Evolutionary conservation across 1,140 invertebrate species (phyloP).

Genomic region (Pentalonia nigronervosa): DNA sequence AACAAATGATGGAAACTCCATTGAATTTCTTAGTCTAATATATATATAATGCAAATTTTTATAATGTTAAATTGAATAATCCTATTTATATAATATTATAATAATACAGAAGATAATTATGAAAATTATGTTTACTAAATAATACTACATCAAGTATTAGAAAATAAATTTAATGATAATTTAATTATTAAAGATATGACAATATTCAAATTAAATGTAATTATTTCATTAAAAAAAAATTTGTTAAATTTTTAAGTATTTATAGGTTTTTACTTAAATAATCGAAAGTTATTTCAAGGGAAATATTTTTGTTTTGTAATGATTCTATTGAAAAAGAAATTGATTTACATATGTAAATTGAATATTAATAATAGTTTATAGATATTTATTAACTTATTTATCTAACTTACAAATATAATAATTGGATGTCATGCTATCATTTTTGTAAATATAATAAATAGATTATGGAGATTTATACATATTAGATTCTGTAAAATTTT

Average conservation of each 20-base stretch:
- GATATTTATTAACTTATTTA: not conserved
- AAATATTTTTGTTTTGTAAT: not conserved
- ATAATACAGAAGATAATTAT: not conserved
- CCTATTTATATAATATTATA: constrained; percentile 11
- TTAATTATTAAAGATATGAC: not conserved
- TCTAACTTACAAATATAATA: not conserved
- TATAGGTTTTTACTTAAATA: not conserved
- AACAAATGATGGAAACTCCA: not conserved
- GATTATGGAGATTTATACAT: not conserved
- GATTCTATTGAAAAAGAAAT: not conserved
- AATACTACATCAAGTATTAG: not conserved
- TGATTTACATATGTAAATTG: not conserved
- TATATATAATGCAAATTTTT: not conserved
- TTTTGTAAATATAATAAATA: not conserved
- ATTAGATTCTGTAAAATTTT: not conserved
- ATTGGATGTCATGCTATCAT: not conserved
- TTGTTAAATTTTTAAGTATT: not conserved
- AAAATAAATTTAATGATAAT: not conserved
- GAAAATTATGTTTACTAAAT: not conserved
- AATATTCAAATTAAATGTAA: not conserved
- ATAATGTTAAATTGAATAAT: not conserved
- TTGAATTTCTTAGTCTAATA: not conserved
- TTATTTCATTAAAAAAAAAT: not conserved
- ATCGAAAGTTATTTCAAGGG: not conserved
- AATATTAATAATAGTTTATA: not conserved